Base-by-base conservation (phyloP, 2,888 invertebrate genomes). In the Alloplasta piceator region DNA sequence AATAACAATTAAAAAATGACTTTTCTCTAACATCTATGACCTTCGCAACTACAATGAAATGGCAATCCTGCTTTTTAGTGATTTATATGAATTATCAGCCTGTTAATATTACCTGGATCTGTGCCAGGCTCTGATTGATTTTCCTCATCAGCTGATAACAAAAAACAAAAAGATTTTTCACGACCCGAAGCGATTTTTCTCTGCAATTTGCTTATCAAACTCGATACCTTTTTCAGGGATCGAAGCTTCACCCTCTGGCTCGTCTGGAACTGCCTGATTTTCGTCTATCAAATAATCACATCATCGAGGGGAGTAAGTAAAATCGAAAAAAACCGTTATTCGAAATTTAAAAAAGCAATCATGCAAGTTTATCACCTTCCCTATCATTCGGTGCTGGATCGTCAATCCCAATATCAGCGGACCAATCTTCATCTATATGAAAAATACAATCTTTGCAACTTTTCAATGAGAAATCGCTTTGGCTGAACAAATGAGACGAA, bases 401-500 rank as follows among this genome's bases (percentile, higher is more conserved):
- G 52, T 80, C 73, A 6, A 56, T 52, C 60, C 60, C 67, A 26
- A 26, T 26, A 26, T 26, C 3, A 3, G 26, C 26, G 3, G 26
- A 26, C 41, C 66, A 66, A 55, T 72, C 75, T 70, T 84, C 81
- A 55, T 77, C 84, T 84, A 83, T 84, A 83, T 41, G 58, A 50
- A 84, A 79, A 81, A 64, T 66, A 66, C 10, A 63, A 60, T 72
- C 56, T 67, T 79, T 71, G n/a, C 71, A 46, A 76, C 16, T 64
- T 52, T 52, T 52, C 14, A 52, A 6, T 6, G 0, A 60, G 5
- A 48, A 6, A 48, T 41, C 46, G 14, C 43, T n/a, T 12, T 26
- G n/a, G 7, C 10, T 36, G 36, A 58, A 26, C 43, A 16, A 81
- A 83, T 74, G 82, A 82, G 83, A 81, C 72, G 78, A 81, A 43